phyloP scores from a whole-genome alignment of 2,113 vertebrate species.

The Ochotona princeps region DNA sequence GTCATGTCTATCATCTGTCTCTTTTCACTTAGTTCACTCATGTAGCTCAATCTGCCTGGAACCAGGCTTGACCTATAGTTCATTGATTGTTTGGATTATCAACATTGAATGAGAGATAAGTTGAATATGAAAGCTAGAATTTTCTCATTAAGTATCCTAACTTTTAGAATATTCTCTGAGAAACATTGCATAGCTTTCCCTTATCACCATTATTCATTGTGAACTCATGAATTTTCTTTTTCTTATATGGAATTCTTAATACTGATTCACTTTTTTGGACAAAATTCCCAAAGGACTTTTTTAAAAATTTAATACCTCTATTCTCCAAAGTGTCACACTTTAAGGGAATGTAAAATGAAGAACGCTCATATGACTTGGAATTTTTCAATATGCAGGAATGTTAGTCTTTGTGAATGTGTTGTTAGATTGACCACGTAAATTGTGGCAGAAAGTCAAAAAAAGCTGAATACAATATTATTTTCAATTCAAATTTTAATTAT shows the following conservation, averaged over 20 bases:
- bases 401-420: background rate
- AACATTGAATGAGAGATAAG: background rate
- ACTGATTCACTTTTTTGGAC: background rate
- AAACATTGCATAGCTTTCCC: background rate
- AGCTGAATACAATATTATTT: background rate
- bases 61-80: background rate
- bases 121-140: background rate
- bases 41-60: background rate
- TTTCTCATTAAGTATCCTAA: background rate
- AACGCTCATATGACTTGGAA: background rate
- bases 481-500: background rate
- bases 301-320: background rate
- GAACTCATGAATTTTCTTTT: slow-evolving; percentile 14
- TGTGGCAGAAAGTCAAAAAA: background rate
- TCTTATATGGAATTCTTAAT: background rate
- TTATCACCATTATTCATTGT: background rate
- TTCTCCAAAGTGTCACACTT: background rate
- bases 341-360: background rate
- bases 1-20: background rate
- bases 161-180: background rate
- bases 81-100: background rate
- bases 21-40: background rate
- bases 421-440: background rate
- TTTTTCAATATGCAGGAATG: background rate
- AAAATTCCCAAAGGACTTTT: background rate